Conservation (phyloP, 2,113 vertebrate genomes). For the Hippocampus barbouri region DNA sequence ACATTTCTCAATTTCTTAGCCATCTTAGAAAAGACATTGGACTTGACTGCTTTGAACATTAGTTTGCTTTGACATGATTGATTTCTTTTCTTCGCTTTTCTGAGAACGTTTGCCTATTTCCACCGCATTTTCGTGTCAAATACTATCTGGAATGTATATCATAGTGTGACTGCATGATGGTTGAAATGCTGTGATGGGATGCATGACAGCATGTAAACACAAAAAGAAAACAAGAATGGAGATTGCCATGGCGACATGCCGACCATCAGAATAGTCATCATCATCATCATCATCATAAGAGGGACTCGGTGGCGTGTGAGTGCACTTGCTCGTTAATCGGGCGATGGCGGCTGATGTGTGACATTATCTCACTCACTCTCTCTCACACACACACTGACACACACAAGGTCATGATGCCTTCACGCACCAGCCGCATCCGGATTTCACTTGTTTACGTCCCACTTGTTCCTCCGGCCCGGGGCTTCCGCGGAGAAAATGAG, state of each 20-base stretch:
- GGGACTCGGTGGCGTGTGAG: background rate
- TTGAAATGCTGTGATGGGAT: conserved; percentile 65
- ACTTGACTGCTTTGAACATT: too few relatives aligned
- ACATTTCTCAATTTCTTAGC: background rate
- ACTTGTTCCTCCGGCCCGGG: conserved; percentile 27
- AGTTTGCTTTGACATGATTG: too few relatives aligned
- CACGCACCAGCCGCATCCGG: conserved; percentile 48
- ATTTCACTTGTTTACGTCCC: conserved; percentile 60
- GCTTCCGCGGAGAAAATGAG: conserved; percentile 28
- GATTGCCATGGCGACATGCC: conserved; percentile 63
- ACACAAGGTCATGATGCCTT: conserved; percentile 69
- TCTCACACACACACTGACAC: background rate
- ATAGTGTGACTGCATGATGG: conserved; percentile 48
- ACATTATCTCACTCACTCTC: conserved; percentile 47
- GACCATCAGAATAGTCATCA: conserved; percentile 51
- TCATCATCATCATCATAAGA: conserved; percentile 30
- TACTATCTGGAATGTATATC: background rate
- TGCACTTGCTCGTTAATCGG: conserved; percentile 51
- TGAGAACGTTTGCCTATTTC: background rate
- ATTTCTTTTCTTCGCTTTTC: too few relatives aligned
- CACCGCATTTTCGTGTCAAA: background rate
- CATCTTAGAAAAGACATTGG: too few relatives aligned
- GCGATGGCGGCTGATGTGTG: conserved; percentile 56
- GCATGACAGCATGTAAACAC: conserved; percentile 74
- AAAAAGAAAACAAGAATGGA: conserved; percentile 73